Evolutionary conservation across 1,140 invertebrate species (phyloP), one percentile per base, ranked within the genome.

Genomic region (Frieseomelitta varia): DNA sequence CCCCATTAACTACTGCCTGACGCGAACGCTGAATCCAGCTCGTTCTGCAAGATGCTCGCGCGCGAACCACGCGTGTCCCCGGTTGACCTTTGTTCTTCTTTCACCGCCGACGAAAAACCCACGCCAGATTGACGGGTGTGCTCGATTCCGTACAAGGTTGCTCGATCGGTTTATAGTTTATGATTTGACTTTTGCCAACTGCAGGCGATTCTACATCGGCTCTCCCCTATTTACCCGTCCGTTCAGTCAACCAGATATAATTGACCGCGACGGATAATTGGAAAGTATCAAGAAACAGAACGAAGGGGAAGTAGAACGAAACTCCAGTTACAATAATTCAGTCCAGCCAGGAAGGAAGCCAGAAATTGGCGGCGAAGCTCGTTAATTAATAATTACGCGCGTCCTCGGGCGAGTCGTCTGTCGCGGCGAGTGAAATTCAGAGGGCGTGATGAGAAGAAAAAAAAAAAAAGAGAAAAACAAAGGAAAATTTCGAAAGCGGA

Each of bases 1-100:
- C 85, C 79, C 85, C 88, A 90, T 92, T 91, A 91, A 86, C 85
- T 76, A 73, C 85, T 58, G 72, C 79, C 73, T 82, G 84, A 83
- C 86, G 81, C 85, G 86, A 87, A 91, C 85, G 84, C 77, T 88
- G 79, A 91, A 91, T 92, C 85, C 87, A 83, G 71, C 71, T 75
- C 63, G 39, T 74, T 68, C 79, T 24, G 76, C 69, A 85, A 81
- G 83, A 85, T 75, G 55, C 67, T 84, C 80, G 30, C 61, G 11
- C 15, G 12, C 65, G 39, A 47, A 21, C n/a, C 24, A 39, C 24
- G 77, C 65, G 53, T 61, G 61, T 56, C 39, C 39, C 74, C 51
- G 55, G 63, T 79, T 84, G 67, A 84, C 81, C 81, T 84, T 84
- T 84, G 81, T 79, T 30, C 67, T 84, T 63, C 76, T 79, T 63